These are phyloP conservation scores for Parus major DNA, from an alignment of 2,113 vertebrate species.

Conservation along the genomic window DNA sequence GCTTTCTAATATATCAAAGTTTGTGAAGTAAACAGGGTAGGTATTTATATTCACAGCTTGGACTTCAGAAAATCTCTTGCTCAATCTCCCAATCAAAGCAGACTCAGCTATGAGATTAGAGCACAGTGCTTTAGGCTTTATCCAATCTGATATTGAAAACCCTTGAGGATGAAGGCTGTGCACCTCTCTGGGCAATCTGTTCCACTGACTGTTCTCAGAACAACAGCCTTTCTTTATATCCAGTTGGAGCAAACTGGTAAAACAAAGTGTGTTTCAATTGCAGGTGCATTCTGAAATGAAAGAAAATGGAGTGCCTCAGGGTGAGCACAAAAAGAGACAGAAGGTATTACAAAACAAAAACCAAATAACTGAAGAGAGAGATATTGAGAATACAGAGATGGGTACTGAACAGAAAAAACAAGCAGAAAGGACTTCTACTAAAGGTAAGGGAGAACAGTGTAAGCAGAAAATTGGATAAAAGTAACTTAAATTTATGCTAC, in stretches of 20 bases:
- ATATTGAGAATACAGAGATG: not conserved
- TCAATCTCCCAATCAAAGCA: not conserved
- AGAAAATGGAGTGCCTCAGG: slow-evolving; percentile 9
- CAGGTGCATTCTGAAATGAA: slow-evolving; percentile 54
- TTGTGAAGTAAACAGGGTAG: not conserved
- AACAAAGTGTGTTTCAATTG: not conserved
- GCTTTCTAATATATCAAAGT: not conserved
- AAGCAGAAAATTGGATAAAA: not conserved
- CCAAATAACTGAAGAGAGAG: not conserved
- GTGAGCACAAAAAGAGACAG: not conserved
- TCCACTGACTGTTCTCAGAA: not conserved
- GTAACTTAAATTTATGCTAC: not conserved
- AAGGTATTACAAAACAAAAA: not conserved
- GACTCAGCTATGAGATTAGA: not conserved
- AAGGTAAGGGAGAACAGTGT: not conserved
- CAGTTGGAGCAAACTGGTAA: not conserved
- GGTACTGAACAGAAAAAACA: not conserved
- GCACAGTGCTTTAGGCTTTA: not conserved
- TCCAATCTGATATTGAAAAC: not conserved
- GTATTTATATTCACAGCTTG: not conserved
- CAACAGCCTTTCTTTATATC: not conserved
- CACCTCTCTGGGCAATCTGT: not conserved
- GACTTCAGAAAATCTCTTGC: not conserved
- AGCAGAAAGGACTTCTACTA: not conserved
- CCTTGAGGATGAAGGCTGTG: not conserved